phyloP scores from a whole-genome alignment of 2,113 vertebrate genomes.

The Acrocephalus kingi region DNA sequence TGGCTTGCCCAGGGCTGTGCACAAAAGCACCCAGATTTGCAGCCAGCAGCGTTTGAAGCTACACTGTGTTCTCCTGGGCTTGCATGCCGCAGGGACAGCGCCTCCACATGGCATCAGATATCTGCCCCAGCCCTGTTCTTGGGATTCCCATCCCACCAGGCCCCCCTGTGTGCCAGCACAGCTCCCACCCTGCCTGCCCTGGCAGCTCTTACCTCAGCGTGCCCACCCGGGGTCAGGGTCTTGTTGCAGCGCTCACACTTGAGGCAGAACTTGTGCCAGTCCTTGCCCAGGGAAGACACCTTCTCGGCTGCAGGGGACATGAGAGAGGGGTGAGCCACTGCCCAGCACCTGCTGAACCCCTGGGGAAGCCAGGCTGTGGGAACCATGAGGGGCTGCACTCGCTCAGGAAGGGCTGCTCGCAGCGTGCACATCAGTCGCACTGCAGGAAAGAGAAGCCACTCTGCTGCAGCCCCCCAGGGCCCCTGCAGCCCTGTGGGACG shows the following conservation, averaged over 20 bases:
- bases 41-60: not conserved
- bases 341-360: not conserved
- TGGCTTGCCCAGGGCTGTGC: not conserved
- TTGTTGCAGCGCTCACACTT: slow-evolving; percentile 94
- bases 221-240: slow-evolving; percentile 88
- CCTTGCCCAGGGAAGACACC: slow-evolving; percentile 91
- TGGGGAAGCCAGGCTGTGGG: not conserved
- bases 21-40: accelerated
- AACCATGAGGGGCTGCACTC: accelerated
- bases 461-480: not conserved
- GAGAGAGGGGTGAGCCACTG: not conserved
- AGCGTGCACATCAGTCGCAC: accelerated
- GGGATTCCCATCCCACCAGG: not conserved
- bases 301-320: slow-evolving; percentile 37
- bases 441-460: accelerated
- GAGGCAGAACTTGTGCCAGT: slow-evolving; percentile 96
- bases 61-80: accelerated
- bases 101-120: accelerated
- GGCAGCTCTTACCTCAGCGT: slow-evolving; percentile 83
- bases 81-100: not conserved
- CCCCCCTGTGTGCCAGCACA: not conserved
- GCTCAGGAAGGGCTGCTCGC: not conserved
- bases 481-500: not conserved
- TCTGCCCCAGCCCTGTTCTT: not conserved
- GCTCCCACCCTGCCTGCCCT: accelerated